Evolutionary conservation across 2,888 invertebrate species (phyloP), one percentile per base, ranked within the genome.

Genomic region (Caenorhabditis afra): DNA sequence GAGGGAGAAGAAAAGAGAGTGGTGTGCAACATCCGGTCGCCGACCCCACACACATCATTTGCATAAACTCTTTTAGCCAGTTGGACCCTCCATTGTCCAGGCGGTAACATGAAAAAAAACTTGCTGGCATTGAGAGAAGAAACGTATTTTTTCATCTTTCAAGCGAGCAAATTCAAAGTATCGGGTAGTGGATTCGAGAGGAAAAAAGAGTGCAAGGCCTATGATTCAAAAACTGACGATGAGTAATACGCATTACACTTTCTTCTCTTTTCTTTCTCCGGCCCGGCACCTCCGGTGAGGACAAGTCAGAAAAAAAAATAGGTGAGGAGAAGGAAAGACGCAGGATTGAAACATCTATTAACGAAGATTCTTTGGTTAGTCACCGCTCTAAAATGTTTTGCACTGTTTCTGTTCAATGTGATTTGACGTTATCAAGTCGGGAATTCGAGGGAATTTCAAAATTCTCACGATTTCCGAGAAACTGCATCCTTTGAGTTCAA

Each of bases 191-290:
- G 29, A 5, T 29, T 29, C 7, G 29, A 29, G 23, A 47, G 57
- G 37, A 39, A 39, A 10, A 5, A 18, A 16, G 22, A 4, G 44
- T 47, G 49, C 49, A 20, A 22, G 23, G 14, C 29, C 29, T 52
- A 53, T 68, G 68, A 68, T 62, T 62, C 71, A 49, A 73, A 73
- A 73, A 64, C 57, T 58, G 73, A 5, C 4, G 29, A 73, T 73
- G 73, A 73, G 73, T 73, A 73, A 73, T 64, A 64, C 73, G 41
- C 41, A 64, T 73, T 73, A 73, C 73, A 73, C 73, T 29, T 14
- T 12, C 7, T 18, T 22, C 16, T 55, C 39, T 49, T 29, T n/a
- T 14, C 10, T 20, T 23, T 14, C 45, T 23, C 50, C 18, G 35
- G 22, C 16, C 53, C 57, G 53, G 39, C 57, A 37, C 49, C 29